Conservation (phyloP, 2,888 invertebrate species). For the Drosophila recens region DNA sequence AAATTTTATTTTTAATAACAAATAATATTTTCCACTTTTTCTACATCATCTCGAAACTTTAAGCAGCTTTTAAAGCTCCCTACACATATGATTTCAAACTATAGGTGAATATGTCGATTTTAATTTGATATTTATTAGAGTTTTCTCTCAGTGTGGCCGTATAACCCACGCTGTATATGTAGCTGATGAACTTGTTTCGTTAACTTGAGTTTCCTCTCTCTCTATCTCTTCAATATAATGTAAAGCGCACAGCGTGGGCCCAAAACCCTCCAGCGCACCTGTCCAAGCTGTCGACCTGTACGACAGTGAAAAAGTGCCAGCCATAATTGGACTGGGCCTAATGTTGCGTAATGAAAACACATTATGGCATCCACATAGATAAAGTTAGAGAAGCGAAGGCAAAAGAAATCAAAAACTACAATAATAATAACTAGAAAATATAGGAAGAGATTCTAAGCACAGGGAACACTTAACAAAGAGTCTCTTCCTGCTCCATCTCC, state of each 20-base stretch:
- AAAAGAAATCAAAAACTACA: conserved; percentile 38
- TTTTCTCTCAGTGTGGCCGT: not conserved
- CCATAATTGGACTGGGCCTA: conserved; percentile 73
- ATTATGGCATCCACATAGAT: conserved; percentile 63
- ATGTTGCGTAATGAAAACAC: conserved; percentile 79
- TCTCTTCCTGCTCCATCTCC: conserved; percentile 28
- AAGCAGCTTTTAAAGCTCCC: not conserved
- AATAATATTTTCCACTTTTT: no score
- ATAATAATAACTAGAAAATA: conserved; percentile 62
- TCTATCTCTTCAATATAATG: not conserved
- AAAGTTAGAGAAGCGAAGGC: conserved; percentile 28
- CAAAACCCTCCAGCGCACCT: conserved; percentile 52
- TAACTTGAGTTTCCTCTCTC: not conserved
- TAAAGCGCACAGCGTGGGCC: conserved; percentile 59
- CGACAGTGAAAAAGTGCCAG: conserved; percentile 68
- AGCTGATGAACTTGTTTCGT: conserved; percentile 28
- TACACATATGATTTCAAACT: no score
- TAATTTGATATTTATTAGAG: not conserved
- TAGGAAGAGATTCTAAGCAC: conserved; percentile 45
- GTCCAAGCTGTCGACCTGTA: conserved; percentile 39
- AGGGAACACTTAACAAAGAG: conserved; percentile 33
- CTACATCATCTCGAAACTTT: no score
- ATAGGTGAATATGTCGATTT: not conserved
- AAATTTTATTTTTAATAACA: not conserved
- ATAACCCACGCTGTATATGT: not conserved